Evolutionary conservation across 2,888 invertebrate species (phyloP), one percentile per base, ranked within the genome.

Genomic region (Lasioglossum zephyrum): DNA sequence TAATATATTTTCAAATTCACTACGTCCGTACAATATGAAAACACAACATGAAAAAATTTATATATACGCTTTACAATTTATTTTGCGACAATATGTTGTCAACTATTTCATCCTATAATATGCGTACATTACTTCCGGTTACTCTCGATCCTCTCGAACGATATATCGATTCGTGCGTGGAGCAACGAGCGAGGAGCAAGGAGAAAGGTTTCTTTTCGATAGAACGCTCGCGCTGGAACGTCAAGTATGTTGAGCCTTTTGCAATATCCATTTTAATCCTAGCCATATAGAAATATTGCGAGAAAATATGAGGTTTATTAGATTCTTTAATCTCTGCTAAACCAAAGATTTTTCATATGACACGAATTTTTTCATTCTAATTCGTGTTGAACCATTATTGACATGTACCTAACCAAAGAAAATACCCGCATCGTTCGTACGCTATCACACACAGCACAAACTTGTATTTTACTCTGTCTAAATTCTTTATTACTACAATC

Each of bases 231-330:
- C 53, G 5, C 5, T 79, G 53, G 76, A 81, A 44, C 70, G 44
- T 89, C 87, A 91, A 85, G 91, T 90, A 73, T 63, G 88, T 85
- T 83, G 78, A 47, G 53, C 77, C 87, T 81, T 57, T 41, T 72
- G 44, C 22, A 82, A 87, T 90, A 92, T 93, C 92, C 73, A 66
- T 82, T 90, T 92, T 88, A 90, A 93, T 92, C 92, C 66, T 84
- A 84, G 60, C 44, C 79, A 79, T 90, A 87, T 73, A 31, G 72
- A 31, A 86, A 69, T 77, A 82, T 83, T 87, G 81, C 66, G 77
- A 87, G 79, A 91, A 92, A 90, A 82, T 84, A 87, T 75, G 81
- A 86, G 76, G 70, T 90, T 81, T 22, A 53, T 87, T 60, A 26
- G 79, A 85, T 87, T 92, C 60, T 75, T 70, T 73, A 81, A 69